Conservation (phyloP, 2,113 vertebrate genomes). For the Tonatia bakeri region DNA sequence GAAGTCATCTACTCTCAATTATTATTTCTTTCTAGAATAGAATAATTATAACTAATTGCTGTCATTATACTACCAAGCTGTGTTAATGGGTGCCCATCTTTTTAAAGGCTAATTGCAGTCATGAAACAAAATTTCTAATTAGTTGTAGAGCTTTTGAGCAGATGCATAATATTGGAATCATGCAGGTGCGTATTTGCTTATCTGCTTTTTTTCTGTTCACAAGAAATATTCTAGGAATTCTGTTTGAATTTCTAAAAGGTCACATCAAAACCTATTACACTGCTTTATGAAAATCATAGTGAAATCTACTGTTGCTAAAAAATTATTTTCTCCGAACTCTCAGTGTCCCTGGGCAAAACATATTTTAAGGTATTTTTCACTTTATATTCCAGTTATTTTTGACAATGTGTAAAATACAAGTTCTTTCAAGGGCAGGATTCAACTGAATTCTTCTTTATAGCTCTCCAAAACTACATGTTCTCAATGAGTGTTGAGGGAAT, state of each 20-base stretch:
- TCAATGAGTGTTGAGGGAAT: background rate
- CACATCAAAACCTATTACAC: background rate
- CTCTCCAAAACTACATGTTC: background rate
- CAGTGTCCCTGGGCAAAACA: background rate
- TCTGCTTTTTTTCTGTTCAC: background rate
- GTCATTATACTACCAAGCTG: conserved; percentile 29
- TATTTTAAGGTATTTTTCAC: background rate
- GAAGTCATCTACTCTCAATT: conserved; percentile 10
- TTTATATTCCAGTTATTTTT: conserved; percentile 10
- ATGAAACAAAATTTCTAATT: conserved; percentile 61
- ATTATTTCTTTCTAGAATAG: conserved; percentile 47
- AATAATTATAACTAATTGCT: conserved; percentile 57
- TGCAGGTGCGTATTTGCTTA: conserved; percentile 27
- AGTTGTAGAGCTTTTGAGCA: conserved; percentile 43
- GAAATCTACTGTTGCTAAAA: background rate
- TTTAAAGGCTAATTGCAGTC: conserved; percentile 46
- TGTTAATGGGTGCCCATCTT: conserved; percentile 18
- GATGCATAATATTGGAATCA: conserved; percentile 36
- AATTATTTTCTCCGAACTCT: background rate
- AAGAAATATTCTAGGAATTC: background rate
- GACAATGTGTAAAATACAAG: background rate
- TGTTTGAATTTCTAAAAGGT: conserved; percentile 19
- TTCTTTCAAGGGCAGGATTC: background rate
- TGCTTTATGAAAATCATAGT: background rate
- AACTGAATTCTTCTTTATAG: background rate